These are phyloP conservation scores for Leptobrachium leishanense DNA, from an alignment of 2,113 vertebrate genomes.

Conservation along the genomic window DNA sequence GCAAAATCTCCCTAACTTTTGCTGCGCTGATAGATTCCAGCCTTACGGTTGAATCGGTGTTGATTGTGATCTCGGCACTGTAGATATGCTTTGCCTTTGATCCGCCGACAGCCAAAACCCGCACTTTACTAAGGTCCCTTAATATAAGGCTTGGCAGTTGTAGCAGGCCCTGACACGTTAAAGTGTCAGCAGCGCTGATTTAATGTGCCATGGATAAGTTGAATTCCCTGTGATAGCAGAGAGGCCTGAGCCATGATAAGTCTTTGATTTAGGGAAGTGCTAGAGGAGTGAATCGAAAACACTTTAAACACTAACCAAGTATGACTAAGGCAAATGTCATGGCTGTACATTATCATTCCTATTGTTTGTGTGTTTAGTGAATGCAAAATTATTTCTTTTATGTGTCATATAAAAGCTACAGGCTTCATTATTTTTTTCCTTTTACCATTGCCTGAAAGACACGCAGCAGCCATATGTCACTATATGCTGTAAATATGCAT, in stretches of 20 bases:
- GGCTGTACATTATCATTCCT: background rate
- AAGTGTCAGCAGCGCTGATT: constrained; percentile 30
- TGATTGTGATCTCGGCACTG: constrained; percentile 17
- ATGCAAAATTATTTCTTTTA: background rate
- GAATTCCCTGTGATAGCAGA: constrained; percentile 4
- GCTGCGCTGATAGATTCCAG: too few species aligned
- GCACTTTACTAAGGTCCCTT: constrained; percentile 15
- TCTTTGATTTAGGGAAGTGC: constrained; percentile 39
- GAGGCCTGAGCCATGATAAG: constrained; percentile 17
- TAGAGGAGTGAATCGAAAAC: constrained; percentile 24
- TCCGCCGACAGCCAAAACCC: constrained; percentile 7
- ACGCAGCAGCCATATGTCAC: too few species aligned
- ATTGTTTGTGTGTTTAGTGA: background rate
- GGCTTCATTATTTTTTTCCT: too few species aligned
- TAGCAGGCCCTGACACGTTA: constrained; percentile 37
- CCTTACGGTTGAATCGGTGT: background rate
- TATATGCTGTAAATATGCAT: too few species aligned
- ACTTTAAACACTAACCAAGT: constrained; percentile 31
- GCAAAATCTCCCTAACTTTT: too few species aligned
- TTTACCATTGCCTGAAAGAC: too few species aligned
- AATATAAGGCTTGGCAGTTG: constrained; percentile 5
- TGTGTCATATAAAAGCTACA: background rate
- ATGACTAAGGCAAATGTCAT: constrained; percentile 23
- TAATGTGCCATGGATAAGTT: constrained; percentile 11
- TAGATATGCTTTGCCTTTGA: constrained; percentile 9